These are phyloP conservation scores for Eupithecia vulgata DNA, from an alignment of 2,888 invertebrate species.

Conservation along the genomic window DNA sequence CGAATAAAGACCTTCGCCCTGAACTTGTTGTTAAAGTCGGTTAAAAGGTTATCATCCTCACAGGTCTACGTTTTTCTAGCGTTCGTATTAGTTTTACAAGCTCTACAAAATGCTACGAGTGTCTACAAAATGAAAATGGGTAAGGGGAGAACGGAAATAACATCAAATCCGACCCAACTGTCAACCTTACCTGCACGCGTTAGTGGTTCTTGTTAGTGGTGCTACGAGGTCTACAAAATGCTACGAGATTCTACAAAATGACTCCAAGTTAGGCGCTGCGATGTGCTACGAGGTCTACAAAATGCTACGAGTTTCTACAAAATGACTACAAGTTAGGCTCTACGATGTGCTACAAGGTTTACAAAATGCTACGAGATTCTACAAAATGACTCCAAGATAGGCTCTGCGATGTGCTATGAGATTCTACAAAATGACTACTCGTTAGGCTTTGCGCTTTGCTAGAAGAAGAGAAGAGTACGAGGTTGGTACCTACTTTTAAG, in stretches of 20 bases:
- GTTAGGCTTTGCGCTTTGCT: neutral
- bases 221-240: neutral
- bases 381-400: too few relatives aligned
- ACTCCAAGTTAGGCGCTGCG: neutral
- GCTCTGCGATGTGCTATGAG: neutral
- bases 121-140: too few relatives aligned
- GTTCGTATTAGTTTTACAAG: neutral
- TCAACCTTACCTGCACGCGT: too few relatives aligned
- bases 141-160: too few relatives aligned
- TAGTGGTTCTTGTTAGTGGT: too few relatives aligned
- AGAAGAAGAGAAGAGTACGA: neutral
- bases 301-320: neutral
- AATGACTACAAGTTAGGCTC: neutral
- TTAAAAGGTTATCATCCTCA: neutral
- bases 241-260: neutral
- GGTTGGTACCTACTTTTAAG: neutral
- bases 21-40: too few relatives aligned
- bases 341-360: neutral
- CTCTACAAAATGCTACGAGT: neutral
- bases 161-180: too few relatives aligned
- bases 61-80: neutral
- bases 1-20: too few relatives aligned
- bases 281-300: neutral
- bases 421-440: neutral
- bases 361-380: neutral